Conservation (phyloP, 2,888 invertebrate genomes). For the Melanostoma mellinum region DNA sequence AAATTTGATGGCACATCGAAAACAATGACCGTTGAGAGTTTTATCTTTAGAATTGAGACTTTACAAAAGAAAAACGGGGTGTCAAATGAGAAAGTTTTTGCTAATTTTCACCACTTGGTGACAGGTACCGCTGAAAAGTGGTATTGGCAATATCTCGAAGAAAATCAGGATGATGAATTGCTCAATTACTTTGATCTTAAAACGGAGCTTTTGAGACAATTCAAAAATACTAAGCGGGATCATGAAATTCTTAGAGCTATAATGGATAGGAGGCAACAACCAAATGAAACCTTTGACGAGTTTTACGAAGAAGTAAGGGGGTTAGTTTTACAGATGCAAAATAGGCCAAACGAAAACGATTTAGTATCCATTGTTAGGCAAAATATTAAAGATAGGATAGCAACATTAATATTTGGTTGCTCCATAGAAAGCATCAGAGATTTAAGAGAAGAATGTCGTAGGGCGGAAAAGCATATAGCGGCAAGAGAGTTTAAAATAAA, state of each 20-base stretch:
- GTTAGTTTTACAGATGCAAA: not conserved
- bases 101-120: conserved; percentile 1
- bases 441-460: not conserved
- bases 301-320: conserved; percentile 4
- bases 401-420: conserved; percentile 1
- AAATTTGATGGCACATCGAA: conserved; percentile 9
- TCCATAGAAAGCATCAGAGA: not conserved
- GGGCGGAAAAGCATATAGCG: conserved; percentile 4
- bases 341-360: not conserved
- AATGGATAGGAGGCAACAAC: not conserved
- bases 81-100: not conserved
- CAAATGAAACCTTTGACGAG: conserved; percentile 1
- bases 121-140: not conserved
- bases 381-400: not conserved
- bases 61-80: conserved; percentile 2
- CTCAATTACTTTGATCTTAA: not conserved
- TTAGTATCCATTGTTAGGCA: not conserved
- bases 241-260: not conserved
- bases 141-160: conserved; percentile 21
- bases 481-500: not conserved
- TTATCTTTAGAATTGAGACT: conserved; percentile 11
- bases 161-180: not conserved
- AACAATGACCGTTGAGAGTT: conserved; percentile 10
- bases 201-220: not conserved
- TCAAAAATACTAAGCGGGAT: not conserved